Base-by-base conservation (phyloP, 2,113 vertebrate species). In the Scalopus aquaticus region DNA sequence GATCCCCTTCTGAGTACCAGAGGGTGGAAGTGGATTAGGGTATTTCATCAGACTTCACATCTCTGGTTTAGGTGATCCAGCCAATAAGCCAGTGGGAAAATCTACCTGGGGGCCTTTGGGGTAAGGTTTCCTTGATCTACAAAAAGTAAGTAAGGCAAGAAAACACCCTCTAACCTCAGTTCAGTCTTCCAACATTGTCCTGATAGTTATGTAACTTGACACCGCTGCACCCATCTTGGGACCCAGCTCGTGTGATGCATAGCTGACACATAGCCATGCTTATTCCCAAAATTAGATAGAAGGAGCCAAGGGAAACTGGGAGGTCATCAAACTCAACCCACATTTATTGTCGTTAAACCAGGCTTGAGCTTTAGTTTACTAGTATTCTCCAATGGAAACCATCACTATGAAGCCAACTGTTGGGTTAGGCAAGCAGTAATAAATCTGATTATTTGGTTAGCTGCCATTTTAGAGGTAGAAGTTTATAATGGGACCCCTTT, bases 361-460 rank as follows among this genome's bases (percentile, higher is more conserved):
- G 26, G 54, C 73, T 96, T 54, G 42, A 90, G 67, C 32, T 88
- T 90, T 58, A 39, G 44, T 20, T 97, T 93, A 83, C 49, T 94
- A 82, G 60, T 77, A 72, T 44, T 72, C 13, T 10, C 6, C 32
- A 46, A 46, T 20, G 65, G 67, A 95, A 92, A 79, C 58, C 19
- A 24, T 19, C 95, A 73, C 49, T 74, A 54, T 82, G 69, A 79
- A 87, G 54, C 3, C 83, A 91, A 90, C 12, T 32, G 73, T 88
- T 70, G 81, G 32, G 22, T 92, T 62, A 90, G 42, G 15, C 60
- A 92, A 85, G 12, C 22, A 58, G n/a, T 70, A 65, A 88, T 86
- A 39, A 88, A 65, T 88, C 73, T n/a, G 58, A 49, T 84, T 82
- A 39, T 92, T 84, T 90, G 58, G 64, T 51, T 35, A 69, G 3